These are phyloP conservation scores for Enhydra lutris DNA, from an alignment of 2,113 vertebrate genomes.

Conservation along the genomic window DNA sequence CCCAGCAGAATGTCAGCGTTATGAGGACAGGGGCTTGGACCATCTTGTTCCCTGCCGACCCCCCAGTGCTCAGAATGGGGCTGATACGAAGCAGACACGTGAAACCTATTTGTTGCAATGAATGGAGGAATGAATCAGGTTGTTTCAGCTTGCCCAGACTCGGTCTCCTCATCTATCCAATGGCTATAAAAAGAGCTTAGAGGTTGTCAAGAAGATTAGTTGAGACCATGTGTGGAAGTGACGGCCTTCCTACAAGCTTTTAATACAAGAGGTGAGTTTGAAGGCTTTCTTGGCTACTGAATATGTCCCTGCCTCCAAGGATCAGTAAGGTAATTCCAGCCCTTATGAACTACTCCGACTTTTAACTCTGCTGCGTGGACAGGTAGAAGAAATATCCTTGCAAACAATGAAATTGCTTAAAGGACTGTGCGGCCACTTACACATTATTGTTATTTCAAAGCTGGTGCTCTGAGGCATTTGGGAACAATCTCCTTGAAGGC, in stretches of 20 bases:
- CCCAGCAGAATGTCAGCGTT: rapidly evolving
- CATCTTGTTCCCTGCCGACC: neutral
- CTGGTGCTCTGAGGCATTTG: neutral
- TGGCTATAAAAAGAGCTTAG: neutral
- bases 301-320: rapidly evolving
- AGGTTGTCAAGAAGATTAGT: neutral
- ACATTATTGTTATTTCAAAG: neutral
- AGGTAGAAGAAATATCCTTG: neutral
- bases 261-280: neutral
- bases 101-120: neutral
- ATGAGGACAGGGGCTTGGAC: neutral
- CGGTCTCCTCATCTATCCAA: neutral
- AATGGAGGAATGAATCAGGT: neutral
- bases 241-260: neutral
- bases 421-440: neutral
- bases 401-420: neutral
- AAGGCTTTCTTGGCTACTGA: neutral
- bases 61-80: neutral
- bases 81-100: neutral
- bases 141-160: neutral
- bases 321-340: neutral
- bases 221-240: neutral
- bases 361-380: neutral
- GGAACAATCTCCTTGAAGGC: neutral
- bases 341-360: neutral